Percentiles rank a stretch among this genome's conserved stretches.
These are phyloP conservation scores for Grallaria varia DNA, from an alignment of 2,113 vertebrate genomes.

Conservation along the genomic window DNA sequence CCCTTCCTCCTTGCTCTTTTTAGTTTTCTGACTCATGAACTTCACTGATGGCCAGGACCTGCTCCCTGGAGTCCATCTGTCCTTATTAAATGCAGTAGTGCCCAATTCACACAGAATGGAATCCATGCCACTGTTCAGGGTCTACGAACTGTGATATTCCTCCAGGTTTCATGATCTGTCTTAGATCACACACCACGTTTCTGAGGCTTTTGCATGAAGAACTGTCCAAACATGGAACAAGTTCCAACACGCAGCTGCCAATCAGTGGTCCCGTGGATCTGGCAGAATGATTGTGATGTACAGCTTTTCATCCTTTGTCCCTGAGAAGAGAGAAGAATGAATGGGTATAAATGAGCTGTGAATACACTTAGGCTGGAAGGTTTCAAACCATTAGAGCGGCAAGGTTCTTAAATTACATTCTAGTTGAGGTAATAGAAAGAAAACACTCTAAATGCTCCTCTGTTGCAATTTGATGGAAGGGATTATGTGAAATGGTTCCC, in stretches of 20 bases:
- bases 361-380: not conserved
- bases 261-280: not conserved
- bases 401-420: not conserved
- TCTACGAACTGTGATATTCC: not conserved
- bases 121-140: not conserved
- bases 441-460: not conserved
- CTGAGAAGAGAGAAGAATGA: not conserved
- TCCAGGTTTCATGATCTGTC: not conserved
- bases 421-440: not conserved
- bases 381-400: not conserved
- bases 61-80: not conserved
- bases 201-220: not conserved
- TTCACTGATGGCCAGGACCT: not conserved
- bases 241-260: not conserved
- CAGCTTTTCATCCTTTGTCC: not conserved
- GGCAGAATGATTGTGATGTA: not conserved
- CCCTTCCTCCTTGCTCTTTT: accelerated
- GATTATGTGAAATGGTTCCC: not conserved
- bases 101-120: not conserved
- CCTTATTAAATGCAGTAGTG: not conserved
- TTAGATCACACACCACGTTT: not conserved
- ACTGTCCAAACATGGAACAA: not conserved
- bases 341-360: not conserved
- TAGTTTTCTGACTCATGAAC: not conserved
- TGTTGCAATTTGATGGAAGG: not conserved